Evolutionary conservation across 1,140 invertebrate genomes (phyloP), one percentile per base, ranked within the genome.

Genomic region (Drosophila lowei): DNA sequence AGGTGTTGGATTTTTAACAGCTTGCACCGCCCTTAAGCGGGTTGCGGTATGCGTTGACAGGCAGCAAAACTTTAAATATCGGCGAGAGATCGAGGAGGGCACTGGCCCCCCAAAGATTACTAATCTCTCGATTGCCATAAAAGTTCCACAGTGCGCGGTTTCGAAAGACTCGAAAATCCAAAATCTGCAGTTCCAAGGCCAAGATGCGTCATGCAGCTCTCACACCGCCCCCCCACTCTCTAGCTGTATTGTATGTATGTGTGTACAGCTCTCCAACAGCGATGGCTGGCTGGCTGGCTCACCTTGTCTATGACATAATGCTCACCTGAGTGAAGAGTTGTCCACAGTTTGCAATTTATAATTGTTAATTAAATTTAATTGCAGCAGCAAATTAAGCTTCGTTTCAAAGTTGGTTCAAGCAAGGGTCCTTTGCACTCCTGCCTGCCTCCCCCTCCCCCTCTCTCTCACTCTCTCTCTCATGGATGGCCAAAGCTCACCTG

Each of bases 1-100:
- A 73, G 71, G 71, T 74, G 60, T 54, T 74, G 70, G 60, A 53
- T 58, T 74, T 67, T 68, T 56, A 63, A 56, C 58, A 43, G 41
- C 52, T 53, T 72, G 58, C 67, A 44, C 38, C 66, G 70, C 70
- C 70, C 70, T 72, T 71, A 55, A 38, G 55, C 70, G 66, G 54
- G 55, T 70, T 56, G 52, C 44, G 18, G 21, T 21, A 54, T 72
- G 65, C 66, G 56, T 71, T 73, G 53, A 64, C 59, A 73, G 34
- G 48, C 46, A 68, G 11, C 44, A 30, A 15, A 41, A 28, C 43
- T 38, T 67, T 42, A n/a, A 56, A 56, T 43, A 47, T 67, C 15
- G 25, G 23, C 21, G 16, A 55, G 18, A 43, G 50, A 56, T 48
- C 13, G 15, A 68, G 34, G 34, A 38, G 34, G 34, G 9, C 34